phyloP scores from a whole-genome alignment of 1,140 invertebrate genomes.

The Zaprionus inermis region DNA sequence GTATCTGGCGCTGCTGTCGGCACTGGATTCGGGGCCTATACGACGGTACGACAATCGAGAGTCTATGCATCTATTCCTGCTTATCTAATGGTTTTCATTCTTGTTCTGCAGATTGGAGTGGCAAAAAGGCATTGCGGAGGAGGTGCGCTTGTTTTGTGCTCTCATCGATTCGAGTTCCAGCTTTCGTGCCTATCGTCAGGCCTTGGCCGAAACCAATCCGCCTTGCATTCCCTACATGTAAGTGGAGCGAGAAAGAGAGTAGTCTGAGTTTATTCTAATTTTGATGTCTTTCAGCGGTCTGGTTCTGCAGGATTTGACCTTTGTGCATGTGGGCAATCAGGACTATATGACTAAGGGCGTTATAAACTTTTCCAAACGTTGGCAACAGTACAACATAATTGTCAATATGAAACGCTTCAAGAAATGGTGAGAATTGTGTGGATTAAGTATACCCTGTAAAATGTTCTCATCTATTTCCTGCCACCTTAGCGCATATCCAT shows the following conservation, averaged over 20 bases:
- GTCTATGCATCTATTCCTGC: too few relatives aligned
- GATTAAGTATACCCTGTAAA: background rate
- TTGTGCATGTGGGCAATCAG: constrained; percentile 98
- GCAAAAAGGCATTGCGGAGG: constrained; percentile 96
- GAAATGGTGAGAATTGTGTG: constrained; percentile 89
- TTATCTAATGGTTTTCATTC: background rate
- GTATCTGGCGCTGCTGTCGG: constrained; percentile 97
- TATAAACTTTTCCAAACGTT: constrained; percentile 98
- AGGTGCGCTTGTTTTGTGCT: constrained; percentile 96
- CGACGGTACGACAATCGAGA: constrained; percentile 83
- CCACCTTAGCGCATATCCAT: constrained; percentile 88
- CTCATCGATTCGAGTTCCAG: constrained; percentile 98
- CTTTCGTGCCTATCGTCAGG: constrained; percentile 97
- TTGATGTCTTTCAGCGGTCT: constrained; percentile 91
- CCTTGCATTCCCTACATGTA: constrained; percentile 99
- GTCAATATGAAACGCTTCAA: constrained; percentile 99
- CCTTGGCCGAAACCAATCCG: constrained; percentile 96
- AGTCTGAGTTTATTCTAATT: background rate
- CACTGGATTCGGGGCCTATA: constrained; percentile 98
- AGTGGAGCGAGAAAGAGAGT: constrained; percentile 81
- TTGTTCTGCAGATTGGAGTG: constrained; percentile 92
- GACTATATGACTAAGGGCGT: constrained; percentile 94
- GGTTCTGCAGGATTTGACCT: constrained; percentile 99
- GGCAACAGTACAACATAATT: constrained; percentile 99
- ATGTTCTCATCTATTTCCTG: background rate